Percentiles rank a stretch among this genome's conserved stretches.
Conservation (phyloP, 1,140 invertebrate species). For the Anastrepha ludens region DNA sequence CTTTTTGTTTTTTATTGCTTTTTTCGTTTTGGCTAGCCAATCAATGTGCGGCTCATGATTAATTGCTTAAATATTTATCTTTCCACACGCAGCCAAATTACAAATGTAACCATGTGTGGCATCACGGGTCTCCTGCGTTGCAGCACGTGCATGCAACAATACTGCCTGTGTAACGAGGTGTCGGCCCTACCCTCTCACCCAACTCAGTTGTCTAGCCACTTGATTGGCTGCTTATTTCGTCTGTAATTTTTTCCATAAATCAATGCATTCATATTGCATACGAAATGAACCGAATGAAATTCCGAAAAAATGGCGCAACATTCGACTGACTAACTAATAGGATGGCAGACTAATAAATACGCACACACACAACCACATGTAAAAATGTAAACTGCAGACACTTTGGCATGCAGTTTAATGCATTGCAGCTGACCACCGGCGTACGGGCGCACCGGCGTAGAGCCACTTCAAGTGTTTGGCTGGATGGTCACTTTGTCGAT, state of each 20-base stretch:
- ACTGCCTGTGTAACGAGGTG: neutral
- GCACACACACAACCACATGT: no score
- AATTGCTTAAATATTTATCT: neutral
- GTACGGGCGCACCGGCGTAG: neutral
- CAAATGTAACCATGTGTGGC: neutral
- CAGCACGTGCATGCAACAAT: neutral
- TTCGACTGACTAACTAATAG: neutral
- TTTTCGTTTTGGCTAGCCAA: neutral
- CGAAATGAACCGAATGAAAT: conserved; percentile 16
- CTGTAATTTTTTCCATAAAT: neutral
- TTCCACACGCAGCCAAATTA: conserved; percentile 14
- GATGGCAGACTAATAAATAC: neutral
- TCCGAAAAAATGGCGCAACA: neutral
- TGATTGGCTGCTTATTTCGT: neutral
- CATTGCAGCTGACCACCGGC: neutral
- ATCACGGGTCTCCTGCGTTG: neutral
- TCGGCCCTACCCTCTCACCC: no score
- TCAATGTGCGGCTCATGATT: conserved; percentile 13
- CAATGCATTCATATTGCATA: conserved; percentile 17
- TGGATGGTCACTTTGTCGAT: neutral
- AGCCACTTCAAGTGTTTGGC: conserved; percentile 6
- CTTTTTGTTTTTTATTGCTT: no score
- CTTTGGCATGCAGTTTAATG: conserved; percentile 3
- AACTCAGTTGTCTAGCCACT: neutral
- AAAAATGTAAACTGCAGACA: neutral